Evolutionary conservation across 2,797 vertebrate genomes (phyloP), one percentile per base, ranked within the genome.

Genomic region (Sternotherus odoratus): DNA sequence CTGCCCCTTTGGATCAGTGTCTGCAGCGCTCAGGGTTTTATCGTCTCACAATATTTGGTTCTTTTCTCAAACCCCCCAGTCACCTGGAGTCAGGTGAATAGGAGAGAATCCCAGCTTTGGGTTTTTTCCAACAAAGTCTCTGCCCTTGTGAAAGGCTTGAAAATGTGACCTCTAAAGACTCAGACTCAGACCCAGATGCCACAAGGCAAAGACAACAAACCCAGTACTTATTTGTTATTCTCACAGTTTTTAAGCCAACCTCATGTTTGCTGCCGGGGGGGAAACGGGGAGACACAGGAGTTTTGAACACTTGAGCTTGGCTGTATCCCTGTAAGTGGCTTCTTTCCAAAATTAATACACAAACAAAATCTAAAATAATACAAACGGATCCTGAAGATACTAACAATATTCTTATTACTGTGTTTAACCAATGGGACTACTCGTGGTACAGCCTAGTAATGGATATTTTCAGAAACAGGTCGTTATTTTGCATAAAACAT

Each of bases 381-480:
- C n/a, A 69, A 36, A 39, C 66, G 5, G n/a, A 36, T 69, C 36
- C 36, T 36, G 66, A 11, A 36, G 10, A 10, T 21, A 23, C 33
- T 69, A 69, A 69, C 19, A 69, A 85, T 79, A 81, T 23, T 26
- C 69, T 91, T 53, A 60, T 36, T 94, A 74, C 16, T 49, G 3
- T 46, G 3, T 69, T 91, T 86, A 93, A 89, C 77, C 74, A 51
- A 48, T 30, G 89, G 17, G 36, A 88, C 66, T 92, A 60, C 66
- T 87, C 30, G 56, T 84, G 87, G 66, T 60, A 60, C 63, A 85
- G 57, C 3, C 2, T 79, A 84, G 57, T 28, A 66, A 43, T 82
- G 93, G 90, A 74, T 89, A 89, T 86, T 94, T 87, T 54, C 82
- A 69, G 83, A 49, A 33, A 75, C 39, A 60, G 26, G 33, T 30